Base-by-base conservation (phyloP, 2,797 vertebrate species). In the Hyperoplus immaculatus region DNA sequence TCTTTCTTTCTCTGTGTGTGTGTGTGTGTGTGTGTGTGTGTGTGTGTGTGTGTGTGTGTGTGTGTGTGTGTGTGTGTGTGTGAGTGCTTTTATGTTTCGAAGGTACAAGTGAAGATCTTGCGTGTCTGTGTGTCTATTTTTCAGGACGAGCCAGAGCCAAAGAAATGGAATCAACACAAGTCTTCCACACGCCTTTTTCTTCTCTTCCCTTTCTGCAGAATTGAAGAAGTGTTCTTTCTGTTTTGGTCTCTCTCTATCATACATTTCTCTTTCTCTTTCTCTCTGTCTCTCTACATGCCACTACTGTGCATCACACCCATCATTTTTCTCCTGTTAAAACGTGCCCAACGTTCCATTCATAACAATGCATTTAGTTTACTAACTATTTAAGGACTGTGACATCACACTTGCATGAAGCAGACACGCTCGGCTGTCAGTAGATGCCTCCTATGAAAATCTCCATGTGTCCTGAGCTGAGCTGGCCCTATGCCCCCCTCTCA, bases 51-150 rank as follows among this genome's bases (percentile, higher is more conserved):
- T 70, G 67, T 84, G 70, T 71, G 70, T 85, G 58, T 84, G 38
- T 78, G 39, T 85, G 46, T 89, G 15, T 88, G 64, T 84, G 21
- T 65, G 38, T 78, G 60, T 60, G 18, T 16, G 59, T 58, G 70
- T 61, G 61, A 29, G 29, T 29, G 29, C 29, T 29, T 29, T 29
- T 29, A 29, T 39, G 51, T 69, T 29, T 29, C 29, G 29, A 29
- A 3, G 29, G 77, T 82, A 51, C 8, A 13, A 70, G 76, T 78
- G 84, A 78, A 77, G 75, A 74, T 74, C 18, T 36, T 70, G 67
- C 83, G 70, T 71, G 70, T 85, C 55, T 84, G 38, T 78, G 39
- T 85, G 46, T 89, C 70, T 90, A 81, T 90, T 91, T 93, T 93
- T 80, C 92, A 94, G 93, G 85, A 80, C 42, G 66, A 80, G 60